Evolutionary conservation across 92 coral and sea anemone genomes (phyloP).

Genomic region (Montipora capitata): DNA sequence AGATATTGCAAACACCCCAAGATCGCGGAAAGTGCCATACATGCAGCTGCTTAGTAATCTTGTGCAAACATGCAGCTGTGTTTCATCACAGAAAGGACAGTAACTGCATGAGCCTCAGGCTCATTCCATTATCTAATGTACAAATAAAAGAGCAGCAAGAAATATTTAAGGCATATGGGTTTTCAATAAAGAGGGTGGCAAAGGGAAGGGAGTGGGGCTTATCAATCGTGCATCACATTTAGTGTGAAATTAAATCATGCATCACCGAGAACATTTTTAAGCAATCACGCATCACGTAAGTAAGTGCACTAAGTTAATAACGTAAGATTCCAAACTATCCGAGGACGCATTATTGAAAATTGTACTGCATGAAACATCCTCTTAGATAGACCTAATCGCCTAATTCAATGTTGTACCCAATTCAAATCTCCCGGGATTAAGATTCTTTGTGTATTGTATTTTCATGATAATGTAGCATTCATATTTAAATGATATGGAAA

Average conservation of each 20-base stretch:
- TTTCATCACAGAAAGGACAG: too few species aligned
- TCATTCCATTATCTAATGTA: too few species aligned
- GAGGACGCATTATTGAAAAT: constrained; percentile 1
- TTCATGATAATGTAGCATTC: too few species aligned
- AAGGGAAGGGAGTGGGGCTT: not conserved
- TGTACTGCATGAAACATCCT: not conserved
- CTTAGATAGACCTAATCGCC: not conserved
- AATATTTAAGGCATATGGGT: not conserved
- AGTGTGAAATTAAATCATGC: not conserved
- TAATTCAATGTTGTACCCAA: too few species aligned
- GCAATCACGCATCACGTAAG: constrained; percentile 1
- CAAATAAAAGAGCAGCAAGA: constrained; percentile 1
- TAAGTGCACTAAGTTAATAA: not conserved
- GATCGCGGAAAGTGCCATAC: too few species aligned
- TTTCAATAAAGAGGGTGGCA: constrained; percentile 1
- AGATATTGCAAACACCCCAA: too few species aligned
- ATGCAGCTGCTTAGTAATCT: too few species aligned
- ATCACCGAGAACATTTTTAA: not conserved
- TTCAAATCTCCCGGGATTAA: too few species aligned
- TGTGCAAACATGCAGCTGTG: too few species aligned
- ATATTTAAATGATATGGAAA: too few species aligned
- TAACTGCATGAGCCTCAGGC: too few species aligned
- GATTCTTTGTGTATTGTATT: too few species aligned
- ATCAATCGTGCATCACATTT: not conserved
- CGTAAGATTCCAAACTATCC: not conserved